Percentiles rank a stretch among this genome's conserved stretches.
Evolutionary conservation across 2,113 vertebrate genomes (phyloP).

Genomic region (Penelope pileata): DNA sequence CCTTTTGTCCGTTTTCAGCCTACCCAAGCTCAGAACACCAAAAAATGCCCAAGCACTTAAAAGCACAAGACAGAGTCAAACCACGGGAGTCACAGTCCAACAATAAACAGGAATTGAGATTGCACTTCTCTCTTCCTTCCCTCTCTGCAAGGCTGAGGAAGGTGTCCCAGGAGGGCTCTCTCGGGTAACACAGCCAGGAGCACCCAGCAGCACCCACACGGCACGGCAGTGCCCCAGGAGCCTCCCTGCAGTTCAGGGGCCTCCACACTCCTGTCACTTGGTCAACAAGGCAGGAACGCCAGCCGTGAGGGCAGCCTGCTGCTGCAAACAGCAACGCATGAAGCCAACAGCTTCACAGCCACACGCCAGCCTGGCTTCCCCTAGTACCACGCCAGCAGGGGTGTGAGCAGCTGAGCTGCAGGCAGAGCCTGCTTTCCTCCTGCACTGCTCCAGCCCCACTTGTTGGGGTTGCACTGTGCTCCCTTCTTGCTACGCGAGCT

Average conservation of each 20-base stretch:
- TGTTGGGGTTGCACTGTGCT: not conserved
- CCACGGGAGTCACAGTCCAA: not conserved
- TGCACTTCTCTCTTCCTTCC: not conserved
- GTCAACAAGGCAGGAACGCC: not conserved
- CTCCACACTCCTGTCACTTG: not conserved
- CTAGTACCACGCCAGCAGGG: not conserved
- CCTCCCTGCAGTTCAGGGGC: not conserved
- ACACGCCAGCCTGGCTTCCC: accelerated
- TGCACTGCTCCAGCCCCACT: not conserved
- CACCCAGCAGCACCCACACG: not conserved
- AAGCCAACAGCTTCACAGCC: not conserved
- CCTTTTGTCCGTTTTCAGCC: not conserved
- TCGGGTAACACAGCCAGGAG: too few species aligned
- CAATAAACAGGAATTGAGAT: accelerated
- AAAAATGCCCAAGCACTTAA: not conserved
- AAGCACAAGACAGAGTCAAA: not conserved
- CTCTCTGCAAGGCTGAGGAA: not conserved
- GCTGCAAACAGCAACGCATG: not conserved
- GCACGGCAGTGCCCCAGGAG: not conserved
- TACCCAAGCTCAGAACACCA: not conserved
- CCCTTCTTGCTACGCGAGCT: not conserved
- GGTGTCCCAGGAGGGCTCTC: not conserved
- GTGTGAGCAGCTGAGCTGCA: not conserved
- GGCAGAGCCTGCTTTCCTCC: not conserved
- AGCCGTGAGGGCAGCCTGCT: not conserved